phyloP scores from a whole-genome alignment of 1,140 invertebrate genomes.

The Trichonephila clavipes region DNA sequence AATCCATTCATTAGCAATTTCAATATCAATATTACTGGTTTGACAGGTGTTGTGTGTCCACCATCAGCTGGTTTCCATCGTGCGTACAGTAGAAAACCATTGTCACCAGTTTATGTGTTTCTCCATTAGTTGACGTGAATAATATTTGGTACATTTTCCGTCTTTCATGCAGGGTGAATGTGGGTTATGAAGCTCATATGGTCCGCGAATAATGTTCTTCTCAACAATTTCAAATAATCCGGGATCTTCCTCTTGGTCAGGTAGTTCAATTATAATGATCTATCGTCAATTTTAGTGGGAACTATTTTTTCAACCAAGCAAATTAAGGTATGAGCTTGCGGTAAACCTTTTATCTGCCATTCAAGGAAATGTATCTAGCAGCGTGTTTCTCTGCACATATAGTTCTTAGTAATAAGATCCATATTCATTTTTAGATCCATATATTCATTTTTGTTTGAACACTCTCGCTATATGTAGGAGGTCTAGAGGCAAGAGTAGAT shows the following conservation, averaged over 20 bases:
- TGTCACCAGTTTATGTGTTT: neutral
- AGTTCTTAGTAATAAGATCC: neutral
- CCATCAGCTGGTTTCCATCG: neutral
- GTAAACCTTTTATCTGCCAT: slow-evolving; percentile 81
- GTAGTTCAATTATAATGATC: neutral
- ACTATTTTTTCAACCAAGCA: slow-evolving; percentile 80
- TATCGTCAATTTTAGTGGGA: slow-evolving; percentile 49
- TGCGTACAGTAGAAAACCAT: slow-evolving; percentile 65
- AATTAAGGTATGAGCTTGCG: slow-evolving; percentile 81
- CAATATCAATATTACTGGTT: neutral
- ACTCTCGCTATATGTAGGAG: no score
- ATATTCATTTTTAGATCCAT: neutral
- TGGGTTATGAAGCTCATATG: neutral
- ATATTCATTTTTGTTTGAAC: neutral
- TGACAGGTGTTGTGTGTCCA: neutral
- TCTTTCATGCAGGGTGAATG: neutral
- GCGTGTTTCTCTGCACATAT: neutral
- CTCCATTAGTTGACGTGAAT: neutral
- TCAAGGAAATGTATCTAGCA: neutral
- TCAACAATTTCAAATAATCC: neutral
- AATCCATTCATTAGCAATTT: no score
- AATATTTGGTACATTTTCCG: neutral
- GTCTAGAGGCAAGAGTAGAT: neutral
- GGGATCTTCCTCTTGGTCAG: neutral
- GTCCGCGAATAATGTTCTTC: neutral